A percentile compares a stretch with the other conserved stretches of the same genome.
These are phyloP conservation scores for Semnornis frantzii DNA, from an alignment of 2,113 vertebrate species.

Conservation along the genomic window DNA sequence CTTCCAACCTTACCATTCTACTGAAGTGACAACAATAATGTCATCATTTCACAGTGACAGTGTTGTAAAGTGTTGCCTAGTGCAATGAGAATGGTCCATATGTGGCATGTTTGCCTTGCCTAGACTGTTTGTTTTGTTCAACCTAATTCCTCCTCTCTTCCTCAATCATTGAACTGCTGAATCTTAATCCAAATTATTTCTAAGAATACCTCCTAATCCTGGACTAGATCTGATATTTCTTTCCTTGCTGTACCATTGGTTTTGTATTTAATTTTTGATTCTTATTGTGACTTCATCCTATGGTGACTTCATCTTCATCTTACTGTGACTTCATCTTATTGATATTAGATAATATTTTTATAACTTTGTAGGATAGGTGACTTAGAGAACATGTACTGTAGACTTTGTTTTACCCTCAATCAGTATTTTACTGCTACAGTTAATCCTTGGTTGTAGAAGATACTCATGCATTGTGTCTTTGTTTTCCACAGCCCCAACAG, in stretches of 20 bases:
- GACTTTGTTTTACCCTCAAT: neutral
- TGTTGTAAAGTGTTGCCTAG: neutral
- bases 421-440: neutral
- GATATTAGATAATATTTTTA: no score
- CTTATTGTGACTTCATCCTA: no score
- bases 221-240: neutral
- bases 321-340: no score
- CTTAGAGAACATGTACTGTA: neutral
- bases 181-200: neutral
- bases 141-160: neutral
- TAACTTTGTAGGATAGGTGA: neutral
- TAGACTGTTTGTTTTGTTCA: neutral
- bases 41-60: neutral
- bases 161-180: neutral
- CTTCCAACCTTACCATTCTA: no score
- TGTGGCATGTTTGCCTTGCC: neutral
- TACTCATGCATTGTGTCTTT: neutral
- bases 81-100: neutral
- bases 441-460: neutral
- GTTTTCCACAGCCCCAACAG: slow-evolving; percentile 87
- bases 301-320: no score
- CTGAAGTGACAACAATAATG: no score
- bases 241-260: neutral
- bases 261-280: neutral
- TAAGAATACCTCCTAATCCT: neutral